Conservation (phyloP, 2,888 invertebrate species). For the Parnassius orleans region DNA sequence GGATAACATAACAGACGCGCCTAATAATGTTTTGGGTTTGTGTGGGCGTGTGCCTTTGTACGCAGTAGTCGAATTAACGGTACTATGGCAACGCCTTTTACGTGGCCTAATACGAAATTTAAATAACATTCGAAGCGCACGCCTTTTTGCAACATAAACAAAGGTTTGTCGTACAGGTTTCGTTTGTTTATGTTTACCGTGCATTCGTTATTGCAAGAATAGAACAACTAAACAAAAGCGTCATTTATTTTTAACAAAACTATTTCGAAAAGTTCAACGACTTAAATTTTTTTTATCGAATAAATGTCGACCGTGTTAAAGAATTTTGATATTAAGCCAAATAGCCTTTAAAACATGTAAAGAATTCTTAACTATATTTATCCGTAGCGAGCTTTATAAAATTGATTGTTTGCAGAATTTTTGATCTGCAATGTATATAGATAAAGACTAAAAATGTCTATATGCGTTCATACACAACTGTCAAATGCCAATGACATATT, state of each 20-base stretch:
- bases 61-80: slow-evolving; percentile 66
- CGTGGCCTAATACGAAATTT: slow-evolving; percentile 64
- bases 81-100: slow-evolving; percentile 57
- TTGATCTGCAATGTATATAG: no score
- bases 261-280: slow-evolving; percentile 5
- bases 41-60: slow-evolving; percentile 40
- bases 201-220: slow-evolving; percentile 8
- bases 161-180: slow-evolving; percentile 26
- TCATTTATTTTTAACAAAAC: neutral
- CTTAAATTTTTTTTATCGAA: slow-evolving; percentile 6
- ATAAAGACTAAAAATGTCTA: slow-evolving; percentile 4
- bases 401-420: no score
- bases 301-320: neutral
- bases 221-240: neutral
- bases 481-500: no score
- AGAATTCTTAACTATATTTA: neutral
- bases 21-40: slow-evolving; percentile 31
- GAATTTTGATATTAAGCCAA: slow-evolving; percentile 17
- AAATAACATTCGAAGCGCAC: slow-evolving; percentile 53
- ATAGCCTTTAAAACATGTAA: neutral
- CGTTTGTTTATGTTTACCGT: neutral
- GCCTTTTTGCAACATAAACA: slow-evolving; percentile 54
- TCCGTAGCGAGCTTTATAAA: neutral
- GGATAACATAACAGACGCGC: neutral
- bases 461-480: slow-evolving; percentile 37